A percentile compares a stretch with the other conserved stretches of the same genome.
Evolutionary conservation across 2,113 vertebrate genomes (phyloP).

Genomic region (Caranx ignobilis): DNA sequence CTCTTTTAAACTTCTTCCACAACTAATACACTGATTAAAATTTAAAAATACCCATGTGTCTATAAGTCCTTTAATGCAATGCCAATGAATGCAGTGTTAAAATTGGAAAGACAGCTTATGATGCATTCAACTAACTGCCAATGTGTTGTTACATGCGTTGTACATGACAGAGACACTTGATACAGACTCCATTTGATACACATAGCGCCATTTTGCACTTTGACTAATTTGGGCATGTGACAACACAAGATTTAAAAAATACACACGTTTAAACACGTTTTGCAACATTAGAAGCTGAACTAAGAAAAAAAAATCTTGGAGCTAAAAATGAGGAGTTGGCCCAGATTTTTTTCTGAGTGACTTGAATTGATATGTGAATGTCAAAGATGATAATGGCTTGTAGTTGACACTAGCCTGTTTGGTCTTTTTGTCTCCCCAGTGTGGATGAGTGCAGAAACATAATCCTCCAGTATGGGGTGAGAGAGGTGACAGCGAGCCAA

Average conservation of each 20-base stretch:
- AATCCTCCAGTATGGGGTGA: conserved; percentile 96
- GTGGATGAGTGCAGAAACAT: conserved; percentile 98
- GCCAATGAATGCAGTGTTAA: background rate
- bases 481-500: conserved; percentile 97
- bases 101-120: background rate
- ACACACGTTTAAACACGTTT: no score
- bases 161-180: background rate
- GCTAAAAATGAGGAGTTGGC: no score
- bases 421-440: conserved; percentile 73
- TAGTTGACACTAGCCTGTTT: background rate
- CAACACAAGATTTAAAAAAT: no score
- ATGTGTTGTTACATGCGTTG: background rate
- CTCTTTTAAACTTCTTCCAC: background rate
- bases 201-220: background rate
- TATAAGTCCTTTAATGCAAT: background rate
- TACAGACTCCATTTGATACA: background rate
- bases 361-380: background rate
- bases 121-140: background rate
- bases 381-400: background rate
- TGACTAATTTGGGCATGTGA: background rate
- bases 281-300: no score
- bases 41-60: background rate
- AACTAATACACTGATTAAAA: background rate
- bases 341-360: background rate
- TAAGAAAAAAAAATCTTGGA: no score